Evolutionary conservation across 2,113 vertebrate species (phyloP).

Genomic region (Leptodactylus fuscus): DNA sequence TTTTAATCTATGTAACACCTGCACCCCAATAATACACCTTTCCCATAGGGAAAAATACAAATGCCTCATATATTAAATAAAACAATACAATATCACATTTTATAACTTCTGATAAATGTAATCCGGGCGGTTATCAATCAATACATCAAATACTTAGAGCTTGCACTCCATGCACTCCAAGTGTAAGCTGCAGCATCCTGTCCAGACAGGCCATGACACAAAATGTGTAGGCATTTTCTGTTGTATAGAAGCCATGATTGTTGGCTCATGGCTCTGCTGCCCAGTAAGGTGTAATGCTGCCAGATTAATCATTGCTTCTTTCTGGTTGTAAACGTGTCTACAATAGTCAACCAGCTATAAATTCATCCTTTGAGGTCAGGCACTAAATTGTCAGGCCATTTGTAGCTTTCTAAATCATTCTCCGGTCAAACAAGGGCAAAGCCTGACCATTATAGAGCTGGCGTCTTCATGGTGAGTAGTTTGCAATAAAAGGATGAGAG

Average conservation of each 20-base stretch:
- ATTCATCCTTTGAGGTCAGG: conserved; percentile 4
- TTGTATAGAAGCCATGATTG: background rate
- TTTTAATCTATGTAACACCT: no score
- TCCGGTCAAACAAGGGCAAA: conserved; percentile 5
- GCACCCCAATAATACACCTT: background rate
- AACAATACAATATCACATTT: background rate
- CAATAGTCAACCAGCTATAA: conserved; percentile 28
- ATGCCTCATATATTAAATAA: background rate
- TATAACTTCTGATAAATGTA: background rate
- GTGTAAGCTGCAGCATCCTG: no score
- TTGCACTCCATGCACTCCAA: background rate
- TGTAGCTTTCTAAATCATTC: conserved; percentile 36
- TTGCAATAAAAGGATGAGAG: background rate
- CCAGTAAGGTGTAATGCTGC: background rate
- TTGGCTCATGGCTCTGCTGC: background rate
- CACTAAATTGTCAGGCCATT: conserved; percentile 8
- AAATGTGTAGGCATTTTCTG: background rate
- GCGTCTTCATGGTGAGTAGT: conserved; percentile 1
- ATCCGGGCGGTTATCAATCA: background rate
- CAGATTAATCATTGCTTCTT: background rate
- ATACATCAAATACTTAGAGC: background rate
- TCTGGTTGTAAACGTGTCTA: conserved; percentile 36
- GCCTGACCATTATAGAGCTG: background rate
- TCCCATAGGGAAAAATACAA: no score
- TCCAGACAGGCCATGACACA: no score